Evolutionary conservation across 2,888 invertebrate genomes (phyloP).

Genomic region (Cordylochernes scorpioides): DNA sequence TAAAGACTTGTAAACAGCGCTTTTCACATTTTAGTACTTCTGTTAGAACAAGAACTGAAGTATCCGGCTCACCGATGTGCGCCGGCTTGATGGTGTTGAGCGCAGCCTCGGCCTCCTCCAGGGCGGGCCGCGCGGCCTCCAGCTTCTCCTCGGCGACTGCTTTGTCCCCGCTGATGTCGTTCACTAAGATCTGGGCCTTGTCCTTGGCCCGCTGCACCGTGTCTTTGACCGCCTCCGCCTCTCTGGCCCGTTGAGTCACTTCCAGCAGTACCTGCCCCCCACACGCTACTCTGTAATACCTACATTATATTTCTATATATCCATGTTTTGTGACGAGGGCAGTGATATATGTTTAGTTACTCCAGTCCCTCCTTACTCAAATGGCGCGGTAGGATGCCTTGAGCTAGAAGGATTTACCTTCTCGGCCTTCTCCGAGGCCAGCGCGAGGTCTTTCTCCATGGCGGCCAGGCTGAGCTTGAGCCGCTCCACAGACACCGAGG

Average conservation of each 20-base stretch:
- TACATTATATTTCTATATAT: not conserved
- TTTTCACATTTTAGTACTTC: not conserved
- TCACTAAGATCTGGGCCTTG: constrained; percentile 65
- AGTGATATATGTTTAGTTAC: no score
- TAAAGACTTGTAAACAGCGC: not conserved
- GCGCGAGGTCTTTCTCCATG: constrained; percentile 76
- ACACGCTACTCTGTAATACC: not conserved
- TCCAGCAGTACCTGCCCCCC: constrained; percentile 38
- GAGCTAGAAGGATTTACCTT: constrained; percentile 28
- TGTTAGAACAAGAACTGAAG: no score
- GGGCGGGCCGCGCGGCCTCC: constrained; percentile 78
- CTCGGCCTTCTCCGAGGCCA: constrained; percentile 75
- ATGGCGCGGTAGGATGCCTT: no score
- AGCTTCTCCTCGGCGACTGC: constrained; percentile 67
- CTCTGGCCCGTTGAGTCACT: constrained; percentile 74
- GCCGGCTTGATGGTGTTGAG: constrained; percentile 87
- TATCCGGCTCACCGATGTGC: constrained; percentile 37
- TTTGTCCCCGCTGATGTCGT: constrained; percentile 64
- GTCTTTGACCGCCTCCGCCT: constrained; percentile 80
- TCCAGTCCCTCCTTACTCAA: no score
- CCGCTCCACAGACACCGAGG: constrained; percentile 69
- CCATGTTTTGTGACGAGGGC: no score
- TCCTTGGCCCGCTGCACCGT: constrained; percentile 87
- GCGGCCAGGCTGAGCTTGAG: constrained; percentile 68
- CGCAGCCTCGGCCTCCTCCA: constrained; percentile 81